These are phyloP conservation scores for Cherax destructor DNA, from an alignment of 1,140 invertebrate species.

Conservation along the genomic window DNA sequence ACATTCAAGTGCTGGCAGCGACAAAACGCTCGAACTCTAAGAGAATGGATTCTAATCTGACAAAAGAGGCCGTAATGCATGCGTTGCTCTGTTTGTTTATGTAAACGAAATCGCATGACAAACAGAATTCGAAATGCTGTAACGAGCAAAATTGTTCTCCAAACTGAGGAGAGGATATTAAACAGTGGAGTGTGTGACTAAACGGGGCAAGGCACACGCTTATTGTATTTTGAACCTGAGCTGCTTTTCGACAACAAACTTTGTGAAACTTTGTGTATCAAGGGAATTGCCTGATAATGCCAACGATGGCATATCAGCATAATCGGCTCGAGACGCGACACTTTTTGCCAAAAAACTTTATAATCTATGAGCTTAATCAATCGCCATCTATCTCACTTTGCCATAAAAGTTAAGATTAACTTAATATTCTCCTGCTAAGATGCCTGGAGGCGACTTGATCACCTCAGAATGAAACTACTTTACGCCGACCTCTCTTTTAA, in stretches of 20 bases:
- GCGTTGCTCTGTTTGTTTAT: not conserved
- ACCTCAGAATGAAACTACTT: not conserved
- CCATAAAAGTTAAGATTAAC: constrained; percentile 8
- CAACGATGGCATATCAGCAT: constrained; percentile 1
- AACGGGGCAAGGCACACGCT: not conserved
- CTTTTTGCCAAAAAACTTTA: not conserved
- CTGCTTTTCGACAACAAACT: not conserved
- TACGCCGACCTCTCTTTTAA: not conserved
- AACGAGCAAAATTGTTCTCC: constrained; percentile 16
- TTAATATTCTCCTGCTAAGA: constrained; percentile 8
- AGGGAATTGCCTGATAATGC: constrained; percentile 11
- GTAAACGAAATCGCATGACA: constrained; percentile 8
- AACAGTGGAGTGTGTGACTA: constrained; percentile 7
- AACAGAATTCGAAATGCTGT: constrained; percentile 5
- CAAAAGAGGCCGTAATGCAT: not conserved
- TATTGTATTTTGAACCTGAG: constrained; percentile 4
- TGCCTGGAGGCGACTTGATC: not conserved
- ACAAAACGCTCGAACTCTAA: not conserved
- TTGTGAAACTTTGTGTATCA: not conserved
- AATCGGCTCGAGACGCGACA: not conserved
- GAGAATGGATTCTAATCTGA: not conserved
- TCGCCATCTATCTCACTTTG: constrained; percentile 15
- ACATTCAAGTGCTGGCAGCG: not conserved
- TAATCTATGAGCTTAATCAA: constrained; percentile 14
- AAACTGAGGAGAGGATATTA: constrained; percentile 9